Evolutionary conservation across 2,888 invertebrate species (phyloP), one percentile per base, ranked within the genome.

Genomic region (Junonia oenone): DNA sequence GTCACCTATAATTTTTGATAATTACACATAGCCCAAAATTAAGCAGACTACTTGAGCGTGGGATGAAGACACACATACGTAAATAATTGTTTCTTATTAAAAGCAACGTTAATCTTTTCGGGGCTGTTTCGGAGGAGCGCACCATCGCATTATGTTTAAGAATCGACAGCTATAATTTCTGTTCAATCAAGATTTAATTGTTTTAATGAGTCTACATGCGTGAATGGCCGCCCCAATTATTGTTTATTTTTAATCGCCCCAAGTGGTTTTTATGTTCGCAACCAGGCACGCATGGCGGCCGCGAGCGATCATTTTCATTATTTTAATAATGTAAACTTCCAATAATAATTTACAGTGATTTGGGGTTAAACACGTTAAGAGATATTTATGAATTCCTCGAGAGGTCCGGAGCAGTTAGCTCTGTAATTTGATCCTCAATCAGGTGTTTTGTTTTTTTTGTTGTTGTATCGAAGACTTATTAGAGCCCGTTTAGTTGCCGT

Each of bases 131-230:
- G 85, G 72, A 69, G 73, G 81, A 78, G 78, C 68, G 73, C 79
- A 78, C 78, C 85, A 83, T 80, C 88, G 81, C 79, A 89, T 89
- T 87, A 89, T 87, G 84, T 86, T 86, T 79, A 83, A 87, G 80
- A 88, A 89, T 90, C 90, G 90, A 90, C 90, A 90, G 89, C 89
- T 90, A 90, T 90, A 90, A 90, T 90, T 90, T 90, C 79, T 84
- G 90, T 90, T 89, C 90, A 90, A 90, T 90, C 90, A 90, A 90
- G 90, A 90, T 90, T 90, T 90, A 90, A 90, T 90, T 90, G 90
- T 90, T 90, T 90, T 90, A 90, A 90, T 90, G 90, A 90, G 89
- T 74, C 86, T 78, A 76, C 89, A 89, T 90, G 90, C 90, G 90
- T 90, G 90, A 90, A 90, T 88, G 82, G 88, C 77, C 88, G 86